phyloP scores from a whole-genome alignment of 2,797 vertebrate genomes.

The Luscinia megarhynchos region DNA sequence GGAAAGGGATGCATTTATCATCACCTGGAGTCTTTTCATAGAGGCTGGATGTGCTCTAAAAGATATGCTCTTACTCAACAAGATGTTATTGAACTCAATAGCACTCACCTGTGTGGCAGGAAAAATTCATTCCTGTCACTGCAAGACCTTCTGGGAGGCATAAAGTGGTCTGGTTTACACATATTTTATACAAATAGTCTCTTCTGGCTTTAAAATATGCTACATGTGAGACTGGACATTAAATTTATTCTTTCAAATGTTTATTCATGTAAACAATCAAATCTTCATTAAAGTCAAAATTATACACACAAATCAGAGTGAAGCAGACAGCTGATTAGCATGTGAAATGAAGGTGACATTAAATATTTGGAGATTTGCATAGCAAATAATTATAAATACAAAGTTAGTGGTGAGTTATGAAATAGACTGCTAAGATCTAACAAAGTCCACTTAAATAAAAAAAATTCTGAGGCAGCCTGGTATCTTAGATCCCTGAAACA shows the following conservation, averaged over 20 bases:
- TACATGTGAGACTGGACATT: slow-evolving; percentile 11
- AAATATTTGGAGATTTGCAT: slow-evolving; percentile 45
- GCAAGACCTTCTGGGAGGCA: neutral
- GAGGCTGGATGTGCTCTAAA: slow-evolving; percentile 51
- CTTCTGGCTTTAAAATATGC: slow-evolving; percentile 15
- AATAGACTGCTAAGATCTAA: slow-evolving; percentile 2
- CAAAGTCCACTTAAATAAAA: neutral
- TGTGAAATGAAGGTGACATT: slow-evolving; percentile 28
- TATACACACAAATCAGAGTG: slow-evolving; percentile 20
- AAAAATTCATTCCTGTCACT: slow-evolving; percentile 33
- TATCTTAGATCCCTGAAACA: slow-evolving; percentile 3
- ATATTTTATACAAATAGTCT: slow-evolving; percentile 34
- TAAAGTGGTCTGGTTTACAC: neutral
- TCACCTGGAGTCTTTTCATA: slow-evolving; percentile 64
- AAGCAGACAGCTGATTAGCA: slow-evolving; percentile 22
- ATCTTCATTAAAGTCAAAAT: slow-evolving; percentile 38
- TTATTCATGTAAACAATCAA: slow-evolving; percentile 41
- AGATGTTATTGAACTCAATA: slow-evolving; percentile 53
- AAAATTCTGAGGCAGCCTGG: neutral
- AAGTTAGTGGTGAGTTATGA: slow-evolving; percentile 24
- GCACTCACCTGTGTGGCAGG: slow-evolving; percentile 28
- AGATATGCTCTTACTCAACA: slow-evolving; percentile 51
- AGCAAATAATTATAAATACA: slow-evolving; percentile 40
- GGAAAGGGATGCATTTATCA: slow-evolving; percentile 64
- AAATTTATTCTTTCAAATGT: slow-evolving; percentile 34